Evolutionary conservation across 1,140 invertebrate species (phyloP).

Genomic region (Nebria ingens): DNA sequence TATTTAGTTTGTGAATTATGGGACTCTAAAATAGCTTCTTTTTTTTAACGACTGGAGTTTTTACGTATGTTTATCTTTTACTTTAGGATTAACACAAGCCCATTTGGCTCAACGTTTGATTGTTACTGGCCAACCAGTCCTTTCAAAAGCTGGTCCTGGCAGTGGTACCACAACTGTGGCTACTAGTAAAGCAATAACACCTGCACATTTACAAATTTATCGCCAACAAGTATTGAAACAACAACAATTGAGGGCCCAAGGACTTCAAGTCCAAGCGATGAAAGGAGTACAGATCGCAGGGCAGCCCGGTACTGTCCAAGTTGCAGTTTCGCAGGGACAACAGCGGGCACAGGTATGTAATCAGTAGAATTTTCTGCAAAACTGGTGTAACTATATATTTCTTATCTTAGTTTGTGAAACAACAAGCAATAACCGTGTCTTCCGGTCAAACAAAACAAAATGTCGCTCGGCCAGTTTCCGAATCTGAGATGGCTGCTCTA

Average conservation of each 20-base stretch:
- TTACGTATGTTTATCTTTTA: slow-evolving; percentile 15
- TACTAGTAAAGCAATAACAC: slow-evolving; percentile 39
- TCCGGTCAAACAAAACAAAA: slow-evolving; percentile 32
- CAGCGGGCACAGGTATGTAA: slow-evolving; percentile 23
- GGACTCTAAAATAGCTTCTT: too few species aligned
- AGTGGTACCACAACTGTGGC: slow-evolving; percentile 33
- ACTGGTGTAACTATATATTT: slow-evolving; percentile 10
- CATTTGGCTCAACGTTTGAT: slow-evolving; percentile 40
- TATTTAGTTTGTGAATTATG: too few species aligned
- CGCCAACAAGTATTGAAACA: slow-evolving; percentile 34
- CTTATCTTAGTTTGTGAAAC: slow-evolving; percentile 21
- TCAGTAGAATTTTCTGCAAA: neutral
- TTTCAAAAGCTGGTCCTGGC: slow-evolving; percentile 28
- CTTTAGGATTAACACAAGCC: slow-evolving; percentile 32
- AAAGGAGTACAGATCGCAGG: slow-evolving; percentile 31
- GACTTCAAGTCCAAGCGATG: slow-evolving; percentile 30
- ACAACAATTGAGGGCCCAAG: slow-evolving; percentile 31
- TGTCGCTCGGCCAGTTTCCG: slow-evolving; percentile 46
- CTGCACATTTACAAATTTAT: slow-evolving; percentile 39
- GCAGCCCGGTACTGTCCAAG: slow-evolving; percentile 17
- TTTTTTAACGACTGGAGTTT: too few species aligned
- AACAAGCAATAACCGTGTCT: slow-evolving; percentile 30
- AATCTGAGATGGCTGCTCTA: slow-evolving; percentile 58
- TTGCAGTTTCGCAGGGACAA: slow-evolving; percentile 18
- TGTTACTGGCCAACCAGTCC: slow-evolving; percentile 33